Conservation (phyloP, 2,888 invertebrate species). For the Enchytraeus crypticus region DNA sequence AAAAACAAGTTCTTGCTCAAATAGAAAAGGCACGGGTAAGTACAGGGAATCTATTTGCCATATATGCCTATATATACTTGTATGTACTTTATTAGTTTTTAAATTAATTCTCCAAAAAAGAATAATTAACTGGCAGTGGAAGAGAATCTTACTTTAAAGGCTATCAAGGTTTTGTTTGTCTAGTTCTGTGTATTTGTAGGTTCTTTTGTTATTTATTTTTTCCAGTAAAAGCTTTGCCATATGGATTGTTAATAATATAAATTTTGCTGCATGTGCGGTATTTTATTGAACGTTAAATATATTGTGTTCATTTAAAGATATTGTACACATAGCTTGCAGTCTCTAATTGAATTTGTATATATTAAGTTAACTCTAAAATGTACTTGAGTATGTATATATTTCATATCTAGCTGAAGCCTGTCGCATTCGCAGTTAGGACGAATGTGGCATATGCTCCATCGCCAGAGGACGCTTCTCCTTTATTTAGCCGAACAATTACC, state of each 20-base stretch:
- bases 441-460: slow-evolving; percentile 97
- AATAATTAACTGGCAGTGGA: too few relatives aligned
- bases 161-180: too few relatives aligned
- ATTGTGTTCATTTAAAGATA: background rate
- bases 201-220: too few relatives aligned
- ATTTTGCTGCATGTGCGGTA: background rate
- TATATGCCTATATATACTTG: background rate
- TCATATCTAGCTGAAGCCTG: slow-evolving; percentile 72
- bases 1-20: slow-evolving; percentile 90
- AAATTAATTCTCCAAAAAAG: too few relatives aligned
- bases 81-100: slow-evolving; percentile 1
- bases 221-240: too few relatives aligned
- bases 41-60: background rate
- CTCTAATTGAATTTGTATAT: background rate
- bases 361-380: background rate
- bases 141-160: too few relatives aligned
- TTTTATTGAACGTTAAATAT: background rate
- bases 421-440: slow-evolving; percentile 97
- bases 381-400: background rate
- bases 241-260: too few relatives aligned
- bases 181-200: too few relatives aligned
- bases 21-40: slow-evolving; percentile 89
- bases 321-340: too few relatives aligned
- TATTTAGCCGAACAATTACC: slow-evolving; percentile 94
- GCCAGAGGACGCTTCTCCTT: slow-evolving; percentile 94